A percentile compares a stretch with the other conserved stretches of the same genome.
Conservation (phyloP, 2,113 vertebrate species). For the Crypturellus undulatus region DNA sequence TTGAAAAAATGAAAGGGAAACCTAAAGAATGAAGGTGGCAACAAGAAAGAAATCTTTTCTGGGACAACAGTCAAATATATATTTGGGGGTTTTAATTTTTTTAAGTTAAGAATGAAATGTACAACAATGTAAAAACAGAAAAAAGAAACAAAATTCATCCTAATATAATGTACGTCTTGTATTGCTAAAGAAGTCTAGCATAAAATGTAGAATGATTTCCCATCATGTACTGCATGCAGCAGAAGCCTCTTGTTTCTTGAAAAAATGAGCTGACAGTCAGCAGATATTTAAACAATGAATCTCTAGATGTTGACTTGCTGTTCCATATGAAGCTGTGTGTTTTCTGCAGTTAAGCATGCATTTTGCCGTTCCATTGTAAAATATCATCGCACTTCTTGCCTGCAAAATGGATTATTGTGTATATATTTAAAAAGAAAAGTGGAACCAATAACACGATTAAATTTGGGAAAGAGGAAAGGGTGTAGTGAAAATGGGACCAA, state of each 20-base stretch:
- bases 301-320: slow-evolving; percentile 75
- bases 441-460: slow-evolving; percentile 59
- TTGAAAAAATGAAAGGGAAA: slow-evolving; percentile 41
- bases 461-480: slow-evolving; percentile 53
- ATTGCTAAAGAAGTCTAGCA: slow-evolving; percentile 77
- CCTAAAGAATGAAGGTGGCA: slow-evolving; percentile 9
- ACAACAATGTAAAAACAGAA: slow-evolving; percentile 79
- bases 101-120: slow-evolving; percentile 84
- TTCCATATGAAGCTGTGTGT: slow-evolving; percentile 82
- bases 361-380: slow-evolving; percentile 84
- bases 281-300: slow-evolving; percentile 76
- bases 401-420: slow-evolving; percentile 77
- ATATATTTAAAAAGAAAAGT: slow-evolving; percentile 78
- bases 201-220: slow-evolving; percentile 75
- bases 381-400: slow-evolving; percentile 83
- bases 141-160: slow-evolving; percentile 74
- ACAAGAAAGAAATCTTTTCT: slow-evolving; percentile 77
- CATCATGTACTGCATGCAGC: slow-evolving; percentile 85
- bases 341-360: slow-evolving; percentile 87
- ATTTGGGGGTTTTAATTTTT: slow-evolving; percentile 79
- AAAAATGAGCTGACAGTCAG: slow-evolving; percentile 88
- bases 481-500: slow-evolving; percentile 59
- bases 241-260: slow-evolving; percentile 84
- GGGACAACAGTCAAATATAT: slow-evolving; percentile 78
- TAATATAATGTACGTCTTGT: slow-evolving; percentile 82